Base-by-base conservation (phyloP, 2,113 vertebrate genomes). In the Catharus fuscescens region DNA sequence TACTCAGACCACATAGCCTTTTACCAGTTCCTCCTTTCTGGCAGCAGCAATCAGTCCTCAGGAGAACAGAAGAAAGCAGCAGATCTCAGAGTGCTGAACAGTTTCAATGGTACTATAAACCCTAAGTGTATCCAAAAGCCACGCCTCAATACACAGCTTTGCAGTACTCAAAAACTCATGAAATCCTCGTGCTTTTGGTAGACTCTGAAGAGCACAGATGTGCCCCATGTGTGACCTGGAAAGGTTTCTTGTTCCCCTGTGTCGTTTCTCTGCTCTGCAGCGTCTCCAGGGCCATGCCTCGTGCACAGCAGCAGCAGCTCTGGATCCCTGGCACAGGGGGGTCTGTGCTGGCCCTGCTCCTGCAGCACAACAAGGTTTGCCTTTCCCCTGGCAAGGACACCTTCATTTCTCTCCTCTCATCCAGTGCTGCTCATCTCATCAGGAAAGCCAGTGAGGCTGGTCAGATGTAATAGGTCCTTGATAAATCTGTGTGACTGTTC, bases 21-120 rank as follows among this genome's bases (percentile, higher is more conserved):
- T 36, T 70, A 77, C 67, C 60, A 83, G 60, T 80, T 95, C 94
- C 71, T 90, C 40, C 5, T 72, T 88, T 94, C 79, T 86, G 64
- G 40, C 67, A 69, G 47, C 67, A 65, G 62, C 29, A 61, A 48
- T 50, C 54, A 17, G 20, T 19, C 34, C 47, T 56, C 48, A 72
- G 45, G 38, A 76, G 65, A 89, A 28, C 29, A 28, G 45, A 54
- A 54, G 57, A 59, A 50, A 4, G 34, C 36, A 84, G 70, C 56
- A 48, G 23, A 64, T 34, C 62, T 47, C 36, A 23, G 61, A 42
- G 17, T 7, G 23, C 28, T 52, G 31, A 64, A 29, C 54, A 62
- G 52, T 67, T 91, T 67, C 66, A 72, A 6, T 1, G 10, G 10
- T 13, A 21, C 25, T 52, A 12, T 31, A 15, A 86, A 52, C 42